Evolutionary conservation across 2,113 vertebrate species (phyloP).

Genomic region (Chaetodon auriga): DNA sequence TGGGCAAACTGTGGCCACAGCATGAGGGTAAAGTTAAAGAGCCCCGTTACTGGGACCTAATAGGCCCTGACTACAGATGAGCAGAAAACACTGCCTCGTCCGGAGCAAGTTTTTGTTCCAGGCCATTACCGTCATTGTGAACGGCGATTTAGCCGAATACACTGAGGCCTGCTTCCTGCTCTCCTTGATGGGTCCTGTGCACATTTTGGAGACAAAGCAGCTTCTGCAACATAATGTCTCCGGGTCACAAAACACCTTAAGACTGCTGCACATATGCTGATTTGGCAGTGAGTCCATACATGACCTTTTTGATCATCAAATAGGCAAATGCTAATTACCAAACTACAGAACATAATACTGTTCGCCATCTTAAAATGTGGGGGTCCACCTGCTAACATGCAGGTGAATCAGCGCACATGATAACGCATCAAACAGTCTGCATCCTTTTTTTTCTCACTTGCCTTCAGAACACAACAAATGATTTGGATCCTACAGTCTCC

Average conservation of each 20-base stretch:
- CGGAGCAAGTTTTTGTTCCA: conserved; percentile 64
- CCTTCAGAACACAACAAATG: conserved; percentile 1
- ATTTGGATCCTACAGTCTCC: conserved; percentile 3
- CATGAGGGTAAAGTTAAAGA: conserved; percentile 67
- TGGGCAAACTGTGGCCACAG: conserved; percentile 70
- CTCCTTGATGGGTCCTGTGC: conserved; percentile 32
- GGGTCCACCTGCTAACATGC: neutral
- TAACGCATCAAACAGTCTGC: neutral
- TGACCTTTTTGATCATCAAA: neutral
- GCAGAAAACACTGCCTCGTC: conserved; percentile 50
- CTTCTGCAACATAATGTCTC: neutral
- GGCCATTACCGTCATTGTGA: conserved; percentile 53
- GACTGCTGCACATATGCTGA: neutral
- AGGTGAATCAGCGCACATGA: neutral
- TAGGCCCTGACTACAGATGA: conserved; percentile 65
- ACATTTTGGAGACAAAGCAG: conserved; percentile 29
- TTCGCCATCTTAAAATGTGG: neutral
- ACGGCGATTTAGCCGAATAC: conserved; percentile 45
- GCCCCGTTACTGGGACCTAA: conserved; percentile 61
- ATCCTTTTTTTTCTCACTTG: neutral
- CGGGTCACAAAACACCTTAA: neutral
- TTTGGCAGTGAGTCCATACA: neutral
- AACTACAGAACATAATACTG: neutral
- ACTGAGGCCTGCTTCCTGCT: conserved; percentile 30
- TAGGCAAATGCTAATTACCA: neutral